A percentile compares a stretch with the other conserved stretches of the same genome.
These are phyloP conservation scores for Glossosoma conforme DNA, from an alignment of 1,140 invertebrate genomes.

Conservation along the genomic window DNA sequence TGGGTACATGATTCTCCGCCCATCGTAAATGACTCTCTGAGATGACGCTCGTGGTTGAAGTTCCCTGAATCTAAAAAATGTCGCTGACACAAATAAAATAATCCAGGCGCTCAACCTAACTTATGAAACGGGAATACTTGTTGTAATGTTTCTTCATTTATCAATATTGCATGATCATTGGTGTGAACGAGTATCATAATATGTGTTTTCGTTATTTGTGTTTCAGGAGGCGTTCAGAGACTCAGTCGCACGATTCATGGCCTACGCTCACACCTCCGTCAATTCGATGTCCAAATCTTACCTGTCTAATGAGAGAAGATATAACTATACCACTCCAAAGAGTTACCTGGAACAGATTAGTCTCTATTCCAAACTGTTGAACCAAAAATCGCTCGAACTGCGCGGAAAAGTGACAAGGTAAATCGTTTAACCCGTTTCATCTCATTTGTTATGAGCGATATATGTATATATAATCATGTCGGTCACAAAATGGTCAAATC, in stretches of 20 bases:
- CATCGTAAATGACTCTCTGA: too few relatives aligned
- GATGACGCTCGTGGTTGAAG: too few relatives aligned
- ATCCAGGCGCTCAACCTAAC: too few relatives aligned
- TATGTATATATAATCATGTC: conserved; percentile 1
- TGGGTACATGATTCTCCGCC: too few relatives aligned
- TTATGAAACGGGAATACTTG: too few relatives aligned
- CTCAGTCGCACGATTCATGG: conserved; percentile 87
- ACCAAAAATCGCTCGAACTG: conserved; percentile 76
- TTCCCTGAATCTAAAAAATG: too few relatives aligned
- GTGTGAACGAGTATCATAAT: too few relatives aligned
- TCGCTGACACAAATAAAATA: too few relatives aligned
- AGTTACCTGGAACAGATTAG: conserved; percentile 94
- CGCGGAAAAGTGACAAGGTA: conserved; percentile 73
- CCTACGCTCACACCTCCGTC: conserved; percentile 89
- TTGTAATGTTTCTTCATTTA: too few relatives aligned
- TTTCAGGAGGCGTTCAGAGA: conserved; percentile 61
- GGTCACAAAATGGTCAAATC: too few relatives aligned
- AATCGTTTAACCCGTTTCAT: neutral
- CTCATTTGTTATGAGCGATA: neutral
- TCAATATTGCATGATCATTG: too few relatives aligned
- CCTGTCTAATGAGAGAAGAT: conserved; percentile 82
- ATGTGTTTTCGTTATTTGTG: conserved; percentile 26
- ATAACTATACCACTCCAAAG: conserved; percentile 97
- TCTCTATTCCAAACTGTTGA: conserved; percentile 82
- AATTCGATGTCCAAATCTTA: conserved; percentile 85